A percentile compares a stretch with the other conserved stretches of the same genome.
Conservation (phyloP, 2,888 invertebrate species). For the Caenorhabditis angaria region DNA sequence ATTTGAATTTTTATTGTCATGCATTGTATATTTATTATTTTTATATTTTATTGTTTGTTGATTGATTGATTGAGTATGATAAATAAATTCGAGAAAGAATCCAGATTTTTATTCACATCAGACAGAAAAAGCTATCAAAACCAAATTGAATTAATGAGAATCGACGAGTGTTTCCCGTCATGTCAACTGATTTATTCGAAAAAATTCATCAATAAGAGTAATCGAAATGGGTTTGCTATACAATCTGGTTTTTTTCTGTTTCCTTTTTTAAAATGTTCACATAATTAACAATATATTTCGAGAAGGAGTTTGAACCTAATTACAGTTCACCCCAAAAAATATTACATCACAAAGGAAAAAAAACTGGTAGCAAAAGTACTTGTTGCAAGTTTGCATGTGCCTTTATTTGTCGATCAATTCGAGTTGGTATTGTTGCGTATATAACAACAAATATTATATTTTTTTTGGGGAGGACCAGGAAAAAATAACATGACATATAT, state of each 20-base stretch:
- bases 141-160: background rate
- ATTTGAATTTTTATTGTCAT: background rate
- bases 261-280: no score
- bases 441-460: background rate
- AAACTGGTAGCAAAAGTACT: slow-evolving; percentile 1
- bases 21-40: background rate
- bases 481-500: background rate
- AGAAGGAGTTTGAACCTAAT: no score
- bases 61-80: background rate
- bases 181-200: background rate
- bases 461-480: background rate
- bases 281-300: no score
- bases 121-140: background rate
- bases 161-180: background rate
- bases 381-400: slow-evolving; percentile 36
- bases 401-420: slow-evolving; percentile 44
- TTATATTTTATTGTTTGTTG: background rate
- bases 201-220: slow-evolving; percentile 1
- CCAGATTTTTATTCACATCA: no score
- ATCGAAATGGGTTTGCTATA: background rate
- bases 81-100: background rate
- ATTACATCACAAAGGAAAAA: slow-evolving; percentile 39
- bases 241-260: background rate
- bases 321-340: background rate
- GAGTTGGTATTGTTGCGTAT: slow-evolving; percentile 37